These are phyloP conservation scores for Otus scops DNA, from an alignment of 2,797 vertebrate genomes.

Conservation along the genomic window DNA sequence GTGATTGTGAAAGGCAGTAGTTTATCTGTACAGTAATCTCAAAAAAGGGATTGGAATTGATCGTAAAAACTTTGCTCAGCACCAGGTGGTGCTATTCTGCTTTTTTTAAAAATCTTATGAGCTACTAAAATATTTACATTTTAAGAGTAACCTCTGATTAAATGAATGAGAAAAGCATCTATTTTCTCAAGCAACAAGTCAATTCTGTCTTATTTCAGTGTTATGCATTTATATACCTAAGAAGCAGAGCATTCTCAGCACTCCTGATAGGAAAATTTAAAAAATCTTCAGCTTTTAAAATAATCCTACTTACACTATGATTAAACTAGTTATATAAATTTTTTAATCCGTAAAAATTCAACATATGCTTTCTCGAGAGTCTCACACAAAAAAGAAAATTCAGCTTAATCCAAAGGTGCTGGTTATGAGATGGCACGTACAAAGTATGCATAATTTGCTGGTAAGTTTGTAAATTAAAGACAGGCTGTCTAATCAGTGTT, in stretches of 20 bases:
- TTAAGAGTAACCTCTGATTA: neutral
- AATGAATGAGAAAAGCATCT: neutral
- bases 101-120: neutral
- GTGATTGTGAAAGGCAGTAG: neutral
- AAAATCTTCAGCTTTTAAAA: neutral
- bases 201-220: neutral
- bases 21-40: neutral
- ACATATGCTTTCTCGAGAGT: neutral
- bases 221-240: neutral
- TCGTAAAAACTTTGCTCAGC: slow-evolving; percentile 22
- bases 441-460: rapidly evolving
- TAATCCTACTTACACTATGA: neutral
- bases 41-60: neutral
- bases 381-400: neutral
- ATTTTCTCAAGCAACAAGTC: neutral
- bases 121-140: neutral
- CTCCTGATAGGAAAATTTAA: neutral
- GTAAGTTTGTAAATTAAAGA: neutral
- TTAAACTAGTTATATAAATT: neutral
- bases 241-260: neutral
- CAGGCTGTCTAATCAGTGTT: neutral
- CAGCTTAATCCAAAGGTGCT: neutral
- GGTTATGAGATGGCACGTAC: neutral
- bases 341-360: neutral
- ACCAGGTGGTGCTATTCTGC: slow-evolving; percentile 76